A percentile compares a stretch with the other conserved stretches of the same genome.
phyloP scores from a whole-genome alignment of 2,797 vertebrate genomes.

The Acanthurus lineatus region DNA sequence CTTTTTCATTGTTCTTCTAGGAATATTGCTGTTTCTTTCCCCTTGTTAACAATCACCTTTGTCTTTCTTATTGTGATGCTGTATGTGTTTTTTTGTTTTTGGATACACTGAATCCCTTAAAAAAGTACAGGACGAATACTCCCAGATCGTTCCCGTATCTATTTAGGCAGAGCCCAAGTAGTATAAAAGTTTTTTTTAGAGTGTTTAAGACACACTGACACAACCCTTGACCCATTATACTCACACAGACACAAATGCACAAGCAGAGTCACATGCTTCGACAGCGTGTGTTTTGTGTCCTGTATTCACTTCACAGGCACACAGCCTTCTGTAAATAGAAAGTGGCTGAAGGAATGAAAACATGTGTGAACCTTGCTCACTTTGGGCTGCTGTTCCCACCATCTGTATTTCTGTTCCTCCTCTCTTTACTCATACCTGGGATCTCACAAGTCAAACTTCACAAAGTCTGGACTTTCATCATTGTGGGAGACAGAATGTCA shows the following conservation, averaged over 20 bases:
- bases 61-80: background rate
- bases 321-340: conserved; percentile 60
- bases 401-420: background rate
- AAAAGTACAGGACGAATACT: background rate
- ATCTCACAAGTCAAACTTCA: conserved; percentile 26
- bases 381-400: conserved; percentile 7
- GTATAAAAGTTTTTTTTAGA: conserved; percentile 26
- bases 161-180: conserved; percentile 2
- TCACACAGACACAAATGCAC: conserved; percentile 37
- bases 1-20: conserved; percentile 70
- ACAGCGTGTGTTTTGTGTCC: conserved; percentile 42
- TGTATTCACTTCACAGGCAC: conserved; percentile 34
- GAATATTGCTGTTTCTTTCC: conserved; percentile 61
- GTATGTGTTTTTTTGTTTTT: background rate
- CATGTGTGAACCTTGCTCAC: conserved; percentile 18
- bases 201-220: conserved; percentile 39
- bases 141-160: conserved; percentile 13
- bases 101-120: background rate
- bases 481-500: conserved; percentile 14
- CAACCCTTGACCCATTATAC: conserved; percentile 49
- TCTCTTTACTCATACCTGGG: background rate
- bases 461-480: background rate
- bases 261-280: conserved; percentile 32
- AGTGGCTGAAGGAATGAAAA: conserved; percentile 37
- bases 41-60: conserved; percentile 2